A percentile compares a stretch with the other conserved stretches of the same genome.
These are phyloP conservation scores for Lutjanus argentimaculatus DNA, from an alignment of 2,797 vertebrate species.

Conservation along the genomic window DNA sequence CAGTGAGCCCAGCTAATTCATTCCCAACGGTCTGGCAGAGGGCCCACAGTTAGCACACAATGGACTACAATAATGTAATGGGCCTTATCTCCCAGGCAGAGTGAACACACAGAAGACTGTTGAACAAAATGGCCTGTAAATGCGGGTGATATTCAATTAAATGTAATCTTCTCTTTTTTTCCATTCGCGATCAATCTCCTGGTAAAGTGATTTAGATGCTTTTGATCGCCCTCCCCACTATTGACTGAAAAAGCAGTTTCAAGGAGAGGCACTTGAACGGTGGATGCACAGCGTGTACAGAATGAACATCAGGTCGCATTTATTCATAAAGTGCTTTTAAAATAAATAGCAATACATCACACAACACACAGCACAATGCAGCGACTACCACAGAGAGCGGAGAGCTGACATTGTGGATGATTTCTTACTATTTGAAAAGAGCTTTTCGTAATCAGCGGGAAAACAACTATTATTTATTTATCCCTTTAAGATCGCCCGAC, in stretches of 20 bases:
- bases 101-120: conserved; percentile 71
- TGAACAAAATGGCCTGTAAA: conserved; percentile 82
- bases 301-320: conserved; percentile 15
- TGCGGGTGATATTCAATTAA: conserved; percentile 81
- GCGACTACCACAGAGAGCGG: background rate
- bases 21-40: conserved; percentile 76
- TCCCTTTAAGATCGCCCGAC: conserved; percentile 28
- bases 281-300: conserved; percentile 12
- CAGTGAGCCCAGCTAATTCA: conserved; percentile 82
- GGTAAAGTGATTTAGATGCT: conserved; percentile 78
- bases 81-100: conserved; percentile 79
- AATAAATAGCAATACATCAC: conserved; percentile 35
- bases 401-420: background rate
- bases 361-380: background rate
- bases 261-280: conserved; percentile 53
- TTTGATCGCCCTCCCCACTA: conserved; percentile 69
- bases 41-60: conserved; percentile 77
- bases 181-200: conserved; percentile 68
- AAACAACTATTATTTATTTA: conserved; percentile 45
- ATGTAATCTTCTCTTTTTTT: conserved; percentile 76
- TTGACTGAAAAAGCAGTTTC: conserved; percentile 55
- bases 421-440: conserved; percentile 23
- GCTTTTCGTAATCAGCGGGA: conserved; percentile 36
- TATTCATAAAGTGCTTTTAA: conserved; percentile 40
- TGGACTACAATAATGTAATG: conserved; percentile 84